Conservation (phyloP, 1,140 invertebrate species). For the Zophobas atratus region DNA sequence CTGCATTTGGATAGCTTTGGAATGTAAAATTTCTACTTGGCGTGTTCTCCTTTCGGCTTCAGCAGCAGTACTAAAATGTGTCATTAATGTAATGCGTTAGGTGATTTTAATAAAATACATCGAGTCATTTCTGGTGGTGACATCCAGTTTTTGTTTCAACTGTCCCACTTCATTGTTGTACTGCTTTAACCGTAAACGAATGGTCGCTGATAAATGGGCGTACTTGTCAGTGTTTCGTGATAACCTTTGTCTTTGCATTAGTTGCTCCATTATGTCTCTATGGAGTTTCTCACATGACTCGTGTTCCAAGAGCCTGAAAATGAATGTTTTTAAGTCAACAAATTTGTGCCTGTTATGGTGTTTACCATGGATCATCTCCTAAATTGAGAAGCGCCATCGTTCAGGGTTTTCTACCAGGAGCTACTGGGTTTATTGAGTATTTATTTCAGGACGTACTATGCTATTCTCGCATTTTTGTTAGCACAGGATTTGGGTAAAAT, state of each 20-base stretch:
- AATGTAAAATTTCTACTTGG: constrained; percentile 74
- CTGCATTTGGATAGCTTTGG: constrained; percentile 73
- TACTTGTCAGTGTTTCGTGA: constrained; percentile 71
- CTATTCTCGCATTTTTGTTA: too few relatives aligned
- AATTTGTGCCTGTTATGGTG: background rate
- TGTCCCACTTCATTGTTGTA: constrained; percentile 74
- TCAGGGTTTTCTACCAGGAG: too few relatives aligned
- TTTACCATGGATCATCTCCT: constrained; percentile 65
- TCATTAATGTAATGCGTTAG: constrained; percentile 2
- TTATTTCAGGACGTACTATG: too few relatives aligned
- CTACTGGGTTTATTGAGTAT: too few relatives aligned
- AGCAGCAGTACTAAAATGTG: constrained; percentile 69
- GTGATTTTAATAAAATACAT: constrained; percentile 71
- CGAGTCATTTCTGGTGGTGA: constrained; percentile 67
- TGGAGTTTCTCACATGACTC: constrained; percentile 78
- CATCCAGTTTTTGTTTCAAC: constrained; percentile 73
- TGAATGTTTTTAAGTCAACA: constrained; percentile 49
- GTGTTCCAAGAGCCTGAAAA: constrained; percentile 75
- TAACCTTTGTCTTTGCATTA: constrained; percentile 72
- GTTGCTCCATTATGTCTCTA: constrained; percentile 75
- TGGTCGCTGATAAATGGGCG: constrained; percentile 72
- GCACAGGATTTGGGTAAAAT: too few relatives aligned
- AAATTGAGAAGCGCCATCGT: constrained; percentile 64
- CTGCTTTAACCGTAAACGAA: constrained; percentile 76
- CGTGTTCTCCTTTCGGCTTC: constrained; percentile 75